phyloP scores from a whole-genome alignment of 2,113 vertebrate species.

The Crotalus helleri region DNA sequence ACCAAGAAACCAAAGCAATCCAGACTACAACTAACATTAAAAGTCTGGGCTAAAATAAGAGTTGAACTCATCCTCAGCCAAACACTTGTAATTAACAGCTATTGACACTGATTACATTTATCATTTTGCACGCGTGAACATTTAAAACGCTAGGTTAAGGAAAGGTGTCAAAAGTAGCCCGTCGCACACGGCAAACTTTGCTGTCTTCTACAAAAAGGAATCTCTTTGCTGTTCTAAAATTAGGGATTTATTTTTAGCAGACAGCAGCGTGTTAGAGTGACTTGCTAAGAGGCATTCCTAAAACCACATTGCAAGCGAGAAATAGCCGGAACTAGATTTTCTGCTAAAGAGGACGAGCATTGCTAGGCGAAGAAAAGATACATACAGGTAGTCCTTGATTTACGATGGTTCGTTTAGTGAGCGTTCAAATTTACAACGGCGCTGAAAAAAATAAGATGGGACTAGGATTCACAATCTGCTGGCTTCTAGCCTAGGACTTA shows the following conservation, averaged over 20 bases:
- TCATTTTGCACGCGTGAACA: neutral
- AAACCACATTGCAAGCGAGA: constrained; percentile 53
- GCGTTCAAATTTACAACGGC: neutral
- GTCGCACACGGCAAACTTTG: constrained; percentile 43
- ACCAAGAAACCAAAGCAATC: neutral
- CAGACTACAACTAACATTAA: neutral
- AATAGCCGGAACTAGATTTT: neutral
- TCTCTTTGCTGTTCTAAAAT: constrained; percentile 63
- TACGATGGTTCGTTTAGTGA: neutral
- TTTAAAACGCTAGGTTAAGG: neutral
- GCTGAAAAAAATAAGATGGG: neutral
- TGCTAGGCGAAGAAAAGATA: neutral
- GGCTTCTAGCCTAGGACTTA: neutral
- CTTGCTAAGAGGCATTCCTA: constrained; percentile 60
- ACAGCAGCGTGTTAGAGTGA: constrained; percentile 47
- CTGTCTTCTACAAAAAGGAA: constrained; percentile 51
- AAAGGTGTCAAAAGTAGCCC: constrained; percentile 15
- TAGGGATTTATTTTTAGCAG: constrained; percentile 60
- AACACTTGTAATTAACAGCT: neutral
- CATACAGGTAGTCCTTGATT: neutral
- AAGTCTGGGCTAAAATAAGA: neutral
- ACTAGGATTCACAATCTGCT: neutral
- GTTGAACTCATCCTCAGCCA: neutral
- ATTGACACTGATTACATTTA: fast-evolving
- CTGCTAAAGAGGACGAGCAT: constrained; percentile 2